These are phyloP conservation scores for Drosophila merina DNA, from an alignment of 2,888 invertebrate genomes.

Conservation along the genomic window DNA sequence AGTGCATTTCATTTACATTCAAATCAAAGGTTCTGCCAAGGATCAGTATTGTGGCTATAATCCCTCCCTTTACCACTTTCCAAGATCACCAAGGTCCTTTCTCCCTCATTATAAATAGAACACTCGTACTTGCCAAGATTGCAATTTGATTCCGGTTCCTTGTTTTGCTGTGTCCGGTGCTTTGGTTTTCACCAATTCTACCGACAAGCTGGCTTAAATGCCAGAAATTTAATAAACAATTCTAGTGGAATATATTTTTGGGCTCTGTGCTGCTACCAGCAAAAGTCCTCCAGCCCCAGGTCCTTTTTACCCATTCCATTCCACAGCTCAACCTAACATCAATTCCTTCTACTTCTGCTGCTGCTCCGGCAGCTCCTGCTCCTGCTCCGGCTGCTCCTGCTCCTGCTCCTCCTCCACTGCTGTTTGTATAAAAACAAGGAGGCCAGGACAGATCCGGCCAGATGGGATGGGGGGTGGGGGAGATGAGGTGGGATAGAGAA, in stretches of 20 bases:
- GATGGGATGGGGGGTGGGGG: conserved; percentile 9
- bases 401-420: conserved; percentile 29
- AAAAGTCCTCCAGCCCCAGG: conserved; percentile 32
- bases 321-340: conserved; percentile 38
- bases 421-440: conserved; percentile 73
- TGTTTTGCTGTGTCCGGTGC: conserved; percentile 16
- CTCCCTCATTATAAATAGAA: conserved; percentile 26
- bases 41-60: no score
- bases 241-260: conserved; percentile 70
- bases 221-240: conserved; percentile 79
- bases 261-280: conserved; percentile 32
- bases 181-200: conserved; percentile 33
- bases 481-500: conserved; percentile 40
- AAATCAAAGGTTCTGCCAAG: no score
- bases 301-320: conserved; percentile 18
- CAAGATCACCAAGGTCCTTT: conserved; percentile 23
- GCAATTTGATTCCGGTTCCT: conserved; percentile 30
- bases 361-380: conserved; percentile 37
- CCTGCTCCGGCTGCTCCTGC: conserved; percentile 27
- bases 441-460: conserved; percentile 31
- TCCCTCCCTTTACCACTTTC: neutral
- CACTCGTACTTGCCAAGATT: conserved; percentile 19
- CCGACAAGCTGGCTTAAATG: conserved; percentile 71
- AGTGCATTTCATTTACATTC: neutral
- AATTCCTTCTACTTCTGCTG: conserved; percentile 39